Conservation (phyloP, 2,888 invertebrate species). For the Sarcophaga carnaria region DNA sequence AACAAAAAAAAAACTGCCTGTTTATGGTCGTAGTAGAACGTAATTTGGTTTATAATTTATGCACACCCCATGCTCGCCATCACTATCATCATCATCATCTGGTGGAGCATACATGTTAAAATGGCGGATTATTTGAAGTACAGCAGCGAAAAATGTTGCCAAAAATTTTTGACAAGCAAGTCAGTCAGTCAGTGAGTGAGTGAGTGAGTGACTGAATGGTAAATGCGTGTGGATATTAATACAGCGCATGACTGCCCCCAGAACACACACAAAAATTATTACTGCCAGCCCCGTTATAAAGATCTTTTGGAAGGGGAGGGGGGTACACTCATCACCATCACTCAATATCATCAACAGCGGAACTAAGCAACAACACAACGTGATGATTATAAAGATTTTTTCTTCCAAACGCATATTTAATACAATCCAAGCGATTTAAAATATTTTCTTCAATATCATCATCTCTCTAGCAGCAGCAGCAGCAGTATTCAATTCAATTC, state of each 20-base stretch:
- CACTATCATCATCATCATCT: too few species aligned
- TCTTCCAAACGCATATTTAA: neutral
- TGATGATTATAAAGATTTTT: conserved; percentile 13
- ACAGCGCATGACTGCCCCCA: conserved; percentile 64
- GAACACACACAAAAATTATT: conserved; percentile 36
- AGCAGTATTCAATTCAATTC: conserved; percentile 11
- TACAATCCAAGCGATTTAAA: neutral
- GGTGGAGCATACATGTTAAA: conserved; percentile 37
- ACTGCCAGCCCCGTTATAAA: neutral
- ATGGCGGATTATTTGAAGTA: conserved; percentile 64
- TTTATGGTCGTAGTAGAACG: too few species aligned
- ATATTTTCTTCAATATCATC: neutral
- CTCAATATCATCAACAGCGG: neutral
- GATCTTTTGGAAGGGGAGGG: neutral
- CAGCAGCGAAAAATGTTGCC: conserved; percentile 49
- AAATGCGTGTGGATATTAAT: conserved; percentile 46
- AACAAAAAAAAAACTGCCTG: conserved; percentile 12
- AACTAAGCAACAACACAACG: neutral
- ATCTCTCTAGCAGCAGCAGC: neutral
- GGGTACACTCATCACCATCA: neutral
- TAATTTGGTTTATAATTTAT: conserved; percentile 51
- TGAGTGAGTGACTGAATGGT: too few species aligned
- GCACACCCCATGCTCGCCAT: conserved; percentile 53
- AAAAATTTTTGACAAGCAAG: conserved; percentile 50
- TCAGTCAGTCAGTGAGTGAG: too few species aligned